A percentile compares a stretch with the other conserved stretches of the same genome.
These are phyloP conservation scores for Calycopis cecrops DNA, from an alignment of 1,140 invertebrate genomes.

Conservation along the genomic window DNA sequence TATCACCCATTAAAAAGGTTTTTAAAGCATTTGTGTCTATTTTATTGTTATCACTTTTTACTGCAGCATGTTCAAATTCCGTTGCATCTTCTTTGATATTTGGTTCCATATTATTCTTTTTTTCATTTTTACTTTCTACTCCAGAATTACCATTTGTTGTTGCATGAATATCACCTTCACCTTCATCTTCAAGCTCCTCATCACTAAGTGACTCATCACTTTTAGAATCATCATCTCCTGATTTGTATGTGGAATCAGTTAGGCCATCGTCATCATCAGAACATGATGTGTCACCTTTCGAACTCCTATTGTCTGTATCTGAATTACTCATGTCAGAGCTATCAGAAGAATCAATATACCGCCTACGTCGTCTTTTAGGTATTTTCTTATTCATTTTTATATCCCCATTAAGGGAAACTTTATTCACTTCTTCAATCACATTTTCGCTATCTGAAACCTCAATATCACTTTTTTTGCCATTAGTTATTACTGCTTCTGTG, in stretches of 20 bases:
- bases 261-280: slow-evolving; percentile 45
- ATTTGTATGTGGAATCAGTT: slow-evolving; percentile 55
- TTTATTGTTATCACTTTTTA: slow-evolving; percentile 15
- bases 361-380: slow-evolving; percentile 71
- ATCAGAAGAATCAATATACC: slow-evolving; percentile 54
- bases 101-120: slow-evolving; percentile 21
- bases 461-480: slow-evolving; percentile 29
- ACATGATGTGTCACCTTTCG: slow-evolving; percentile 46
- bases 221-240: slow-evolving; percentile 55
- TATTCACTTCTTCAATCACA: slow-evolving; percentile 29
- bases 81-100: slow-evolving; percentile 20
- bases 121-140: slow-evolving; percentile 9
- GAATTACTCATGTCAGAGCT: slow-evolving; percentile 64
- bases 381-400: slow-evolving; percentile 47
- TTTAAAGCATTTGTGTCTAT: slow-evolving; percentile 38
- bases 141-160: slow-evolving; percentile 10
- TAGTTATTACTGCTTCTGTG: slow-evolving; percentile 19
- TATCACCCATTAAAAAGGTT: slow-evolving; percentile 59
- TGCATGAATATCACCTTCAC: slow-evolving; percentile 21
- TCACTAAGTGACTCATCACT: slow-evolving; percentile 47
- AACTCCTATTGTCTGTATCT: slow-evolving; percentile 74
- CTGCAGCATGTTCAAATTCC: slow-evolving; percentile 9
- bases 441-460: slow-evolving; percentile 30
- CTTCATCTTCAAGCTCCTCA: slow-evolving; percentile 29
- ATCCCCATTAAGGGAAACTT: slow-evolving; percentile 41